A percentile compares a stretch with the other conserved stretches of the same genome.
Evolutionary conservation across 2,113 vertebrate species (phyloP).

Genomic region (Nerophis ophidion): DNA sequence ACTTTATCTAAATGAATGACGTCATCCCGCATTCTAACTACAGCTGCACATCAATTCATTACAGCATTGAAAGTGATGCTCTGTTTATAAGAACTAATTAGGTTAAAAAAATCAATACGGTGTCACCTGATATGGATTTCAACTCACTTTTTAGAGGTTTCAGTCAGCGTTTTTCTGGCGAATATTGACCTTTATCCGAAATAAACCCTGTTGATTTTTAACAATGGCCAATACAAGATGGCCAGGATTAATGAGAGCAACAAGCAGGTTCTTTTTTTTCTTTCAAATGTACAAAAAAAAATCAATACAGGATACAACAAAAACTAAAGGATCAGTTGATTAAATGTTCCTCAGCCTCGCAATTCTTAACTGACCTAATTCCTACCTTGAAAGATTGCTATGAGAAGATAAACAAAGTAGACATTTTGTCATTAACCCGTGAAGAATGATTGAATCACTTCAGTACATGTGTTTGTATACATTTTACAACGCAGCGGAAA

Average conservation of each 20-base stretch:
- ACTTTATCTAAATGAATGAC: conserved; percentile 26
- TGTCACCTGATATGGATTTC: not conserved
- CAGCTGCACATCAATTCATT: conserved; percentile 25
- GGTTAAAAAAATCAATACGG: conserved; percentile 11
- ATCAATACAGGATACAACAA: too few relatives aligned
- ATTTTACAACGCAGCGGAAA: too few relatives aligned
- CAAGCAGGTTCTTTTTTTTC: not conserved
- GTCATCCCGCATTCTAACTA: conserved; percentile 13
- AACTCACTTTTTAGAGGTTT: not conserved
- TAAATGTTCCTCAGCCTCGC: too few relatives aligned
- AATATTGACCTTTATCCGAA: not conserved
- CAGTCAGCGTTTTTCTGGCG: not conserved
- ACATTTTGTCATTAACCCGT: too few relatives aligned
- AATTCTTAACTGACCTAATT: too few relatives aligned
- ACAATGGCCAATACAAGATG: not conserved
- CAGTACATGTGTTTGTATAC: too few relatives aligned
- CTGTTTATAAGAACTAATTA: not conserved
- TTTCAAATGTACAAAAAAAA: not conserved
- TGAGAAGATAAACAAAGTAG: too few relatives aligned
- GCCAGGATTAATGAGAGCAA: not conserved
- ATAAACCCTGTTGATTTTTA: not conserved
- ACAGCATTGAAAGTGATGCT: not conserved
- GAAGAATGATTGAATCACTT: too few relatives aligned
- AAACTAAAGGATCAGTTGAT: too few relatives aligned
- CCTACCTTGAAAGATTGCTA: too few relatives aligned